Evolutionary conservation across 2,888 invertebrate species (phyloP).

Genomic region (Cheilosia scutellata): DNA sequence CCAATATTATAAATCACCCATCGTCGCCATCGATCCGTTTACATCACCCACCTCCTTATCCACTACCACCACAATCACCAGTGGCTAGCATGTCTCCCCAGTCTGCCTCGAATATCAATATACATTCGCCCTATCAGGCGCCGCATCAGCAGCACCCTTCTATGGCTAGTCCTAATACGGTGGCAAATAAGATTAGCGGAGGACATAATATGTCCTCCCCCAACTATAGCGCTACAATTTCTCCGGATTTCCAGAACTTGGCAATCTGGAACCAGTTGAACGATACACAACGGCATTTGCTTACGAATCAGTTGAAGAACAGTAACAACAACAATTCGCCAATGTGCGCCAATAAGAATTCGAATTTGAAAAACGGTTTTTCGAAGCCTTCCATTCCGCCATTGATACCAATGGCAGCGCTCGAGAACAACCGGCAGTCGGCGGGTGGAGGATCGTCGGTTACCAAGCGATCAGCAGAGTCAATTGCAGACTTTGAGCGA

Average conservation of each 20-base stretch:
- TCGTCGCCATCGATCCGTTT: constrained; percentile 45
- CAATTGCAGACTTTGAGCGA: constrained; percentile 81
- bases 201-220: constrained; percentile 35
- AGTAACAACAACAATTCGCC: constrained; percentile 70
- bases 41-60: constrained; percentile 77
- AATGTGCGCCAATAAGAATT: constrained; percentile 57
- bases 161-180: constrained; percentile 2
- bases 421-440: constrained; percentile 45
- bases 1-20: constrained; percentile 76
- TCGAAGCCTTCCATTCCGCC: constrained; percentile 79
- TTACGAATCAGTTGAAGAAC: constrained; percentile 61
- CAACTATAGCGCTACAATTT: constrained; percentile 47
- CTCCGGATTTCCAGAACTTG: constrained; percentile 80
- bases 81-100: constrained; percentile 55
- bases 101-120: constrained; percentile 42
- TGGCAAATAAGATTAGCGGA: constrained; percentile 5
- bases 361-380: constrained; percentile 59
- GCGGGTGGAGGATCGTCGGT: constrained; percentile 19
- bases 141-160: constrained; percentile 70
- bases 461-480: constrained; percentile 77
- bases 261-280: constrained; percentile 82
- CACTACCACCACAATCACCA: constrained; percentile 61
- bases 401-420: constrained; percentile 77
- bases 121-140: constrained; percentile 62
- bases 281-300: constrained; percentile 76